phyloP scores from a whole-genome alignment of 1,140 invertebrate genomes.

The Halotydeus destructor region DNA sequence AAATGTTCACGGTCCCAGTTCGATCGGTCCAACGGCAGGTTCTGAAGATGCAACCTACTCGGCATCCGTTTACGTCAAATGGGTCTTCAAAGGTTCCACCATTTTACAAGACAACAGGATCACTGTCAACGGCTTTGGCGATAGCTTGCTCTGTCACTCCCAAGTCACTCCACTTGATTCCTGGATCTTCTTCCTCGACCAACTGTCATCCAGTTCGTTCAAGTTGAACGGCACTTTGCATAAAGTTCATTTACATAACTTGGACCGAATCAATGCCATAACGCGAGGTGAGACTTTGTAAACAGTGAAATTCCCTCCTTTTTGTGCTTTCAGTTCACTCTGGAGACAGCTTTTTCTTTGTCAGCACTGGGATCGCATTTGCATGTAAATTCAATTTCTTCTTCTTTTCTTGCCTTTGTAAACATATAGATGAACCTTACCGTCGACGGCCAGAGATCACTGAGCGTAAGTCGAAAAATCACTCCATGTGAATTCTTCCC shows the following conservation, averaged over 20 bases:
- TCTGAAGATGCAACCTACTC: conserved; percentile 5
- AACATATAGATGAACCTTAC: conserved; percentile 12
- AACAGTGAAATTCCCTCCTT: no score
- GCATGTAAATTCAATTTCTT: no score
- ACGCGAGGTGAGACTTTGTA: no score
- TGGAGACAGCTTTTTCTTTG: no score
- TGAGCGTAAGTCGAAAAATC: conserved; percentile 14
- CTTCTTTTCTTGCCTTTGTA: not conserved
- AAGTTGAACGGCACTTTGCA: conserved; percentile 15
- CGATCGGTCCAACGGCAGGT: no score
- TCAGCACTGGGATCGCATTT: no score
- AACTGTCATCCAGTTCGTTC: conserved; percentile 13
- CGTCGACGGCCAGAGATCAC: conserved; percentile 10
- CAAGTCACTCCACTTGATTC: conserved; percentile 9
- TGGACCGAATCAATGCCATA: conserved; percentile 15
- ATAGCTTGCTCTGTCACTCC: conserved; percentile 12
- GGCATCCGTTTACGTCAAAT: conserved; percentile 12
- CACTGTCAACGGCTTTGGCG: conserved; percentile 16
- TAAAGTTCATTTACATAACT: conserved; percentile 12
- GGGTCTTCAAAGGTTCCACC: conserved; percentile 10
- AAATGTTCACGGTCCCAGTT: conserved; percentile 4
- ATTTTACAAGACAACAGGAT: conserved; percentile 9
- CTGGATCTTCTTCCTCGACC: conserved; percentile 15
- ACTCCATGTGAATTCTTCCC: not conserved
- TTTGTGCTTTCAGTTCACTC: no score